phyloP scores from a whole-genome alignment of 2,888 invertebrate species.

The Danaus chrysippus region DNA sequence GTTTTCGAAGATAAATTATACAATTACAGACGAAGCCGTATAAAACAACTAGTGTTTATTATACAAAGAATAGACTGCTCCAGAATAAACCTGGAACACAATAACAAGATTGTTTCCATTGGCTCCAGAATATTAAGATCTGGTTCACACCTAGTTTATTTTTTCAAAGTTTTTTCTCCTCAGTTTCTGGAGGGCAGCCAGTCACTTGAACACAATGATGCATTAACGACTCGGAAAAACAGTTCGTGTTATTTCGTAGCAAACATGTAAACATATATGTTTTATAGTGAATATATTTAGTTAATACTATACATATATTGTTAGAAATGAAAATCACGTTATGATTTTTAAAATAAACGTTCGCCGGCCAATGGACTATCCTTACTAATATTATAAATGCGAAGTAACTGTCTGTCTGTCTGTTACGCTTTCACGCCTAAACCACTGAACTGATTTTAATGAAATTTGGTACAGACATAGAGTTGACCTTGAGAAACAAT shows the following conservation, averaged over 20 bases:
- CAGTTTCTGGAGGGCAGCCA: constrained; percentile 11
- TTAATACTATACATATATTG: neutral
- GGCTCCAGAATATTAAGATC: constrained; percentile 1
- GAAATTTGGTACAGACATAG: too few species aligned
- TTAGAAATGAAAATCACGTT: too few species aligned
- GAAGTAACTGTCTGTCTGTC: too few species aligned
- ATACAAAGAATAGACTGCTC: neutral
- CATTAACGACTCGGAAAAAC: neutral
- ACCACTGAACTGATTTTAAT: too few species aligned
- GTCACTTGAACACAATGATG: constrained; percentile 1
- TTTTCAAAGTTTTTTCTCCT: neutral
- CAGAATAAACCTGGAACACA: neutral
- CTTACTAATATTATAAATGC: too few species aligned
- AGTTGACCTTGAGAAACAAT: too few species aligned
- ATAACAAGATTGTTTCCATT: constrained; percentile 6
- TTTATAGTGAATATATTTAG: neutral
- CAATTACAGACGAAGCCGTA: too few species aligned
- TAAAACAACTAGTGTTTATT: neutral
- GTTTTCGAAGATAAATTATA: too few species aligned
- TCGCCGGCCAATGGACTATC: too few species aligned
- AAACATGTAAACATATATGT: too few species aligned
- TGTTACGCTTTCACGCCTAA: too few species aligned
- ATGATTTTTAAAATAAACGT: too few species aligned
- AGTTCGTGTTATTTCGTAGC: neutral
- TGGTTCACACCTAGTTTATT: neutral